phyloP scores from a whole-genome alignment of 2,888 invertebrate species.

The Notocelia uddmanniana region DNA sequence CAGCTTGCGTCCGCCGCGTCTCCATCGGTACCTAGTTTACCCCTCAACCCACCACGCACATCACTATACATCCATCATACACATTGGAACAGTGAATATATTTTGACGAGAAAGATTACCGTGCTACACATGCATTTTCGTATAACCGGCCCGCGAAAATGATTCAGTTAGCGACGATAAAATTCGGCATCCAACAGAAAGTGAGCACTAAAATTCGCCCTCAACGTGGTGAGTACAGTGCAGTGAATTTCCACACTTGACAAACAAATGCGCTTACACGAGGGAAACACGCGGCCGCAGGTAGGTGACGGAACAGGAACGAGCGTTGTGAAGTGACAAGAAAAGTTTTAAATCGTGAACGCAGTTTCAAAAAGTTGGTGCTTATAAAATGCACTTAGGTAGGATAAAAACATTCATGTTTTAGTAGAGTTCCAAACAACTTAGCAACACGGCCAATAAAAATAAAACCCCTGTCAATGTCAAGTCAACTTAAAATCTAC shows the following conservation, averaged over 20 bases:
- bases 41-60: conserved; percentile 61
- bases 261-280: conserved; percentile 47
- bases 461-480: background rate
- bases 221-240: conserved; percentile 84
- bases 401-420: background rate
- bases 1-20: conserved; percentile 84
- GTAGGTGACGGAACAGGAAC: conserved; percentile 51
- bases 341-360: conserved; percentile 28
- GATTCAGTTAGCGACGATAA: conserved; percentile 88
- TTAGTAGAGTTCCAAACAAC: background rate
- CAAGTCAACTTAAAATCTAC: background rate
- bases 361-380: conserved; percentile 37
- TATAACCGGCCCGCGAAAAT: conserved; percentile 69
- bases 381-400: background rate
- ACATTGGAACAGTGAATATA: conserved; percentile 63
- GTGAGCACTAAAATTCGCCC: conserved; percentile 81
- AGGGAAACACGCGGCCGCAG: conserved; percentile 51
- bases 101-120: conserved; percentile 54
- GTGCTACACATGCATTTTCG: conserved; percentile 44
- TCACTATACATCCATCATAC: conserved; percentile 51
- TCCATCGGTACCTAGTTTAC: conserved; percentile 82
- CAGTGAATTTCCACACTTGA: conserved; percentile 67
- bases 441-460: too few relatives aligned
- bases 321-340: conserved; percentile 41
- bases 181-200: conserved; percentile 87